Evolutionary conservation across 2,113 vertebrate genomes (phyloP).

Genomic region (Centropus unirufus): DNA sequence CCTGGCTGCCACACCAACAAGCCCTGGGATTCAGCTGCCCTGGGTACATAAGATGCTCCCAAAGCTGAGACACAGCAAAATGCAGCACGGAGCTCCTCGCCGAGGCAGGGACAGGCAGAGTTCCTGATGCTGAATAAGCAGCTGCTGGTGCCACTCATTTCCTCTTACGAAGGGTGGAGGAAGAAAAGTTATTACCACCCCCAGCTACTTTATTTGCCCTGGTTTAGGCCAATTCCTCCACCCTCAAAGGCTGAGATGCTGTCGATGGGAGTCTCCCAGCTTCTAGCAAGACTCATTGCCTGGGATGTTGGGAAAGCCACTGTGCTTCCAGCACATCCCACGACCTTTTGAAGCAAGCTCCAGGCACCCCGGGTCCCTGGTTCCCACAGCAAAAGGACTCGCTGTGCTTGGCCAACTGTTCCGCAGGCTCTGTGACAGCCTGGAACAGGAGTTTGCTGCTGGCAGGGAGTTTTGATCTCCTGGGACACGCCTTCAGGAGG

Average conservation of each 20-base stretch:
- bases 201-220: neutral
- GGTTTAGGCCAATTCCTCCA: neutral
- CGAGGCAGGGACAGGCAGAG: fast-evolving
- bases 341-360: fast-evolving
- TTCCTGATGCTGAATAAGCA: fast-evolving
- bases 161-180: neutral
- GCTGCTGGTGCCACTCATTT: fast-evolving
- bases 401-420: fast-evolving
- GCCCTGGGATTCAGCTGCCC: neutral
- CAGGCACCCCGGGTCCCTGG: fast-evolving
- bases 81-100: fast-evolving
- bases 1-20: fast-evolving
- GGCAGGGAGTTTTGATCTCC: too few species aligned
- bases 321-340: neutral
- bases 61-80: neutral
- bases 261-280: neutral
- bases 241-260: neutral
- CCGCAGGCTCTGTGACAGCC: neutral
- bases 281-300: neutral
- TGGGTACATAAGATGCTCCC: neutral
- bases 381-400: neutral
- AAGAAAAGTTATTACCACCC: fast-evolving
- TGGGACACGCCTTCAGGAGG: too few species aligned
- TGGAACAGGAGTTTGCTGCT: neutral
- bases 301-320: neutral